Base-by-base conservation (phyloP, 2,888 invertebrate species). In the Pecten maximus region DNA sequence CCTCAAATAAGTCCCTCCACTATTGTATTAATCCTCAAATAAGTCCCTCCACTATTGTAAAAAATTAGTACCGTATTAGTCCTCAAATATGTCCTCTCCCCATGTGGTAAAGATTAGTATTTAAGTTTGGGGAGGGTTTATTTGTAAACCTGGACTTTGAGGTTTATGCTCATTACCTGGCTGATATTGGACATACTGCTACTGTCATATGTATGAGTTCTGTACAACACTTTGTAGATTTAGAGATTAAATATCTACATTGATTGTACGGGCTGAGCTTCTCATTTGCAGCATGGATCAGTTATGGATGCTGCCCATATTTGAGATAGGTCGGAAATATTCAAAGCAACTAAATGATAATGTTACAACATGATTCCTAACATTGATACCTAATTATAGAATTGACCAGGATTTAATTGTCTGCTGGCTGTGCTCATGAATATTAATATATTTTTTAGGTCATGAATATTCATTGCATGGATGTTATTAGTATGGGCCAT, bases 381-480 rank as follows among this genome's bases (percentile, higher is more conserved):
- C 1, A 50, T 16, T 50, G 50, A 8, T 50, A 60, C 60, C 28
- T 60, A 1, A 28, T 60, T 44, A 12, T 44, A 44, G 28, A 28
- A 28, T 8, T 15, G 35, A 35, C 23, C 35, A 74, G 28, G 8
- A 19, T 35, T 0, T 23, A 0, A 35, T 28, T 28, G 74, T 35
- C 74, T 35, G 28, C 35, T 74, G n/a, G n/a, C n/a, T n/a, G n/a
- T n/a, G 74, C 74, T 74, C 74, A 74, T 74, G 35, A 74, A 74
- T 74, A 74, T 74, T 74, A 19, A 54, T 54, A 54, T 19, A 19
- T 54, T 74, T 23, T 15, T 35, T 35, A 35, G 28, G 60, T 74
- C 74, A 74, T 74, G 28, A 74, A 74, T 74, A 74, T 74, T 74
- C 74, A 74, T 74, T 74, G 10, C 6, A 28, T 74, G 74, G 74